Percentiles rank a stretch among this genome's conserved stretches.
Conservation (phyloP, 1,140 invertebrate genomes). For the Drosophila navojoa region DNA sequence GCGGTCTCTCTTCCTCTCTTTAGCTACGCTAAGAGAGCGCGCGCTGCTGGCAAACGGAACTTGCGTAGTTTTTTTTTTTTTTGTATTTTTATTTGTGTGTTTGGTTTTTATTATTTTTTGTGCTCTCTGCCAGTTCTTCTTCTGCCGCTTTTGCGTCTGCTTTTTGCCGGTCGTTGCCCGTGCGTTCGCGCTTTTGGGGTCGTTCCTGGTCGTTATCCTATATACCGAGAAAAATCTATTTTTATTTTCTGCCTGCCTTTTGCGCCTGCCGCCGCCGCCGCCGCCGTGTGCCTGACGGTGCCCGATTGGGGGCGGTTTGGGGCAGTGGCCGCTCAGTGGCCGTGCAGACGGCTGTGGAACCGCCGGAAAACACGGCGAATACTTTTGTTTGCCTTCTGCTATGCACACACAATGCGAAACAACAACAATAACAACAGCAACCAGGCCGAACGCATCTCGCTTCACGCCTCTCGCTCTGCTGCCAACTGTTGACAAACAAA, state of each 20-base stretch:
- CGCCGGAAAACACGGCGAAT: slow-evolving; percentile 18
- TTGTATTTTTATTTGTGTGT: too few relatives aligned
- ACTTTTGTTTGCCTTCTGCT: slow-evolving; percentile 34
- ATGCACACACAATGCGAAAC: slow-evolving; percentile 36
- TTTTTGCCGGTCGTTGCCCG: slow-evolving; percentile 77
- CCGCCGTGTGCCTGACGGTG: neutral
- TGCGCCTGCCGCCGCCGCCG: slow-evolving; percentile 8
- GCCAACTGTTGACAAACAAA: slow-evolving; percentile 49
- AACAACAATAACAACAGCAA: slow-evolving; percentile 22
- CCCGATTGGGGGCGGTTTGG: neutral
- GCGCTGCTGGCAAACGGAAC: neutral
- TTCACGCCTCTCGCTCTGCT: slow-evolving; percentile 12
- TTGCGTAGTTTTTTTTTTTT: slow-evolving; percentile 6
- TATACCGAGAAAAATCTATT: slow-evolving; percentile 84
- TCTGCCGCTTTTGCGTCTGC: slow-evolving; percentile 20
- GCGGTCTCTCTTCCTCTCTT: neutral
- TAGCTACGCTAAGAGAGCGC: slow-evolving; percentile 6
- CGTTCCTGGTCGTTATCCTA: slow-evolving; percentile 84
- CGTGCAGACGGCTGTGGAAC: slow-evolving; percentile 22
- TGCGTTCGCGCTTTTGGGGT: slow-evolving; percentile 65
- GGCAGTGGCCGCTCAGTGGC: slow-evolving; percentile 7
- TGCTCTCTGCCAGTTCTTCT: neutral
- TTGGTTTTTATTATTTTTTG: neutral
- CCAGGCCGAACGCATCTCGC: slow-evolving; percentile 1
- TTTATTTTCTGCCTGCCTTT: slow-evolving; percentile 62